Evolutionary conservation across 2,888 invertebrate species (phyloP).

Genomic region (Caenorhabditis sp.): DNA sequence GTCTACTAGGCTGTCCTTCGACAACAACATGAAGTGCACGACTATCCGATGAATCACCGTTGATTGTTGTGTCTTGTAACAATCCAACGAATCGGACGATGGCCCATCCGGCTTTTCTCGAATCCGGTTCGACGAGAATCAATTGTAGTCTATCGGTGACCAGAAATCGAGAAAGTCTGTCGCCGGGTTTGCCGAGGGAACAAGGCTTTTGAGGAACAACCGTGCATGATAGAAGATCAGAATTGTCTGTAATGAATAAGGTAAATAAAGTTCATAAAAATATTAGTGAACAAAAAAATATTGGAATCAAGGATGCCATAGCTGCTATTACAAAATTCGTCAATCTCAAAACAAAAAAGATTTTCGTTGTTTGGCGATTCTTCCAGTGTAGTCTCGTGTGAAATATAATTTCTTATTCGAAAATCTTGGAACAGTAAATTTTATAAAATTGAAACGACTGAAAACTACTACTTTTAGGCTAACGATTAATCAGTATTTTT

Average conservation of each 20-base stretch:
- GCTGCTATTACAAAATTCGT: too few species aligned
- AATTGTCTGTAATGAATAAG: constrained; percentile 92
- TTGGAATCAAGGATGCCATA: not conserved
- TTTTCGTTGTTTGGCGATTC: too few species aligned
- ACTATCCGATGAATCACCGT: constrained; percentile 94
- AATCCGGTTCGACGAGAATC: constrained; percentile 95
- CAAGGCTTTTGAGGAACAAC: constrained; percentile 74
- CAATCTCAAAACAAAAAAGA: too few species aligned
- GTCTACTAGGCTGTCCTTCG: constrained; percentile 51
- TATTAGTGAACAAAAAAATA: not conserved
- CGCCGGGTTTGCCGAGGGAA: constrained; percentile 81
- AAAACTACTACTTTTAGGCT: too few species aligned
- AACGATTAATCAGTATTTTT: too few species aligned
- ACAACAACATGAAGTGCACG: constrained; percentile 84
- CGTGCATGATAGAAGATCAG: constrained; percentile 94
- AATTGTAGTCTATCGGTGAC: constrained; percentile 94
- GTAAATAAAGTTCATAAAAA: too few species aligned
- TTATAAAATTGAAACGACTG: too few species aligned
- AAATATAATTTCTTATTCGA: too few species aligned
- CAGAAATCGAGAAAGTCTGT: constrained; percentile 79
- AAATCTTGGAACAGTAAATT: too few species aligned
- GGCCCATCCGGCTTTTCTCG: constrained; percentile 93
- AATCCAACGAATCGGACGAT: constrained; percentile 95
- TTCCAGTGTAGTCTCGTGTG: too few species aligned
- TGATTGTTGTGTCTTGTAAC: constrained; percentile 88